Evolutionary conservation across 2,888 invertebrate species (phyloP), one percentile per base, ranked within the genome.

Genomic region (Caenorhabditis sp.): DNA sequence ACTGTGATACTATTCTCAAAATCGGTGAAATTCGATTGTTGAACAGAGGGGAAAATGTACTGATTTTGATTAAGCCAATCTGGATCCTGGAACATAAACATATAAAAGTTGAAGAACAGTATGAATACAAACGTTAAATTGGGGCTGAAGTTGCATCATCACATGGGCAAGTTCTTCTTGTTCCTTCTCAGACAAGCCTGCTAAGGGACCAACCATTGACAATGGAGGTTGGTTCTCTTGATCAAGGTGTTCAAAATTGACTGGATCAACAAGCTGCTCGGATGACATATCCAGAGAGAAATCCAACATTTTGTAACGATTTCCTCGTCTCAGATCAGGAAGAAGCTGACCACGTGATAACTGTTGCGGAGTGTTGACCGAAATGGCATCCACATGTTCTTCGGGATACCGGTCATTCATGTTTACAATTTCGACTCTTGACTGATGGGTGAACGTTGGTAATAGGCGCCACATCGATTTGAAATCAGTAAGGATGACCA

Each of bases 291-390:
- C 26, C 38, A 44, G 35, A 5, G 54, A 61, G 1, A 69, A 28
- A n/a, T 81, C 76, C 24, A 82, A 54, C 51, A 87, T 80, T 28
- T 87, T 80, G 51, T 84, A 86, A 5, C 86, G 82, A 74, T 84
- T 87, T 47, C 88, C 88, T n/a, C 86, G 68, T 59, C 88, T 73
- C 22, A 88, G 68, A 26, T 77, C 70, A 10, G 88, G 82, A 4
- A 80, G 70, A 64, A 87, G 49, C 22, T 84, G 66, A 26, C 88
- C 88, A 22, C 61, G 66, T 4, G 86, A 74, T 22, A 88, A 58
- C 24, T 86, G 81, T 14, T 54, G 61, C 0, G 82, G 73, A 3
- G n/a, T 63, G 22, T 82, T 68, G 6, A 14, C 8, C 4, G 87
- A 85, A 5, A 87, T 61, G 26, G 76, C 28, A n/a, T 61, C 54